Percentiles rank a stretch among this genome's conserved stretches.
These are phyloP conservation scores for Gallinago solitaria DNA, from an alignment of 2,797 vertebrate genomes.

Conservation along the genomic window DNA sequence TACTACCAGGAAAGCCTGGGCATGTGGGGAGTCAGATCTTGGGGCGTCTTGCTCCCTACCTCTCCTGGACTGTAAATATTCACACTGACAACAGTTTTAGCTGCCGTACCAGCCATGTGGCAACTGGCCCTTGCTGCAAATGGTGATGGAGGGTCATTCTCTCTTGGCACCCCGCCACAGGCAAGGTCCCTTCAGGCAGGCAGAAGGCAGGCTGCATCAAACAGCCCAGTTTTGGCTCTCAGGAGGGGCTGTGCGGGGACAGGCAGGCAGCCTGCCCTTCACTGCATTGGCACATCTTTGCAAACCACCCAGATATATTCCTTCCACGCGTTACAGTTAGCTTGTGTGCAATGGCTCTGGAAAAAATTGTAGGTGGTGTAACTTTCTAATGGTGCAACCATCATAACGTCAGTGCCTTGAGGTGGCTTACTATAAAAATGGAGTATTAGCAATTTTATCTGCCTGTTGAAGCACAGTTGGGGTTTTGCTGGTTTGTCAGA, in stretches of 20 bases:
- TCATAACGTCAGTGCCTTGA: accelerated
- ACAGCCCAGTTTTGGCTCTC: background rate
- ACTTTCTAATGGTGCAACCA: background rate
- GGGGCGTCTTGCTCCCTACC: background rate
- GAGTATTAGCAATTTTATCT: background rate
- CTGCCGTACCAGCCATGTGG: accelerated
- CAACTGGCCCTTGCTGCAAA: background rate
- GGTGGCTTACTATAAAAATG: background rate
- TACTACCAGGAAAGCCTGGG: background rate
- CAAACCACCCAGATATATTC: background rate
- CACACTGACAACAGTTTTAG: background rate
- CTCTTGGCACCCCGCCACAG: accelerated
- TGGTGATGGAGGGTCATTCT: background rate
- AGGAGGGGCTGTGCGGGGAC: background rate
- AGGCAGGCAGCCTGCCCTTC: background rate
- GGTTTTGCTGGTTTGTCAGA: background rate
- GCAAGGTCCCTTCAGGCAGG: background rate
- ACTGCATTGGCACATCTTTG: background rate
- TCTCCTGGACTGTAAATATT: background rate
- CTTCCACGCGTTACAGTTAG: accelerated
- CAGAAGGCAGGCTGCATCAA: background rate
- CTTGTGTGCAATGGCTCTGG: accelerated
- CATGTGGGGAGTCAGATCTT: accelerated
- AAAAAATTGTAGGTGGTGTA: background rate
- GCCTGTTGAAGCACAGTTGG: accelerated